phyloP scores from a whole-genome alignment of 2,797 vertebrate genomes.

The Spinus olivaceus region DNA sequence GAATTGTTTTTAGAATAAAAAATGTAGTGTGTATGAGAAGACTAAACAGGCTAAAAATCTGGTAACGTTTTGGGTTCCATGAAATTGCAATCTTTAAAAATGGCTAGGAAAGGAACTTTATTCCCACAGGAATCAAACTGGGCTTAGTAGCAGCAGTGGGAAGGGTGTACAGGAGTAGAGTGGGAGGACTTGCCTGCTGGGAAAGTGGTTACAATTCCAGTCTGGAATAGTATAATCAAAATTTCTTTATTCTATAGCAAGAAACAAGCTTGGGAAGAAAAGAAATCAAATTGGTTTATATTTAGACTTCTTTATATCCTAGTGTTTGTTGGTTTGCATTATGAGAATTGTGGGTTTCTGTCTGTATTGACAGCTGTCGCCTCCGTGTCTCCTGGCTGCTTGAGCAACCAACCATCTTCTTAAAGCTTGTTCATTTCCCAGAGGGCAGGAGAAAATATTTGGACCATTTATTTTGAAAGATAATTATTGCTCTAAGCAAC shows the following conservation, averaged over 20 bases:
- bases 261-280: background rate
- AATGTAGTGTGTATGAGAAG: background rate
- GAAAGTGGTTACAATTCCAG: background rate
- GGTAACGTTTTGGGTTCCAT: background rate
- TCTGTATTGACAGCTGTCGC: background rate
- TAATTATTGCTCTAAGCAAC: conserved; percentile 16
- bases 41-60: background rate
- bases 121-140: background rate
- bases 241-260: background rate
- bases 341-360: background rate
- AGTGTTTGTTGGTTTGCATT: background rate
- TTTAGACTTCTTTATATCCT: background rate
- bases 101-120: background rate
- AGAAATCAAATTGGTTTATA: background rate
- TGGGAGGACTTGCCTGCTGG: background rate
- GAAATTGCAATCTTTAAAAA: background rate
- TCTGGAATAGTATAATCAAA: background rate
- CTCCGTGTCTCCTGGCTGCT: background rate
- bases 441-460: background rate
- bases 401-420: background rate
- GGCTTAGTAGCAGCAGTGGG: background rate
- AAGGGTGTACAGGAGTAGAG: background rate
- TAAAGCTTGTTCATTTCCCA: background rate
- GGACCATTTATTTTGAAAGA: background rate
- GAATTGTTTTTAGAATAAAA: background rate